phyloP scores from a whole-genome alignment of 2,888 invertebrate genomes.

The Molorchus minor region DNA sequence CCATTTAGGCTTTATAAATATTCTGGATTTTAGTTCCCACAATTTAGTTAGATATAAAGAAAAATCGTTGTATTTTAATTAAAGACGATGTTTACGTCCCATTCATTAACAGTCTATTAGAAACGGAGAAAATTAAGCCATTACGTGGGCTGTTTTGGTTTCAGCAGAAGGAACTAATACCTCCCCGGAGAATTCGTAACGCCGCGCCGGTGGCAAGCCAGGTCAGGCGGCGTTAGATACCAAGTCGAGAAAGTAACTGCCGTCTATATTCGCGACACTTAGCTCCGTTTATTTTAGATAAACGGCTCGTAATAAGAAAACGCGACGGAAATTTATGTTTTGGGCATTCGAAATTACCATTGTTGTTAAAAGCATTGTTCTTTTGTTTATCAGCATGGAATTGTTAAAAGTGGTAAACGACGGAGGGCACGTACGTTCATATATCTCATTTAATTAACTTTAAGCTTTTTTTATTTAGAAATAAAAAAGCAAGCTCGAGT shows the following conservation, averaged over 20 bases:
- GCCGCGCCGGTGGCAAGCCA: constrained; percentile 33
- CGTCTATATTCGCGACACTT: constrained; percentile 41
- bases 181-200: constrained; percentile 43
- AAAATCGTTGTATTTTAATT: constrained; percentile 2
- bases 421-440: no score
- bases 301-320: constrained; percentile 41
- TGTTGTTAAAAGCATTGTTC: constrained; percentile 23
- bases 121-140: constrained; percentile 15
- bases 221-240: constrained; percentile 50
- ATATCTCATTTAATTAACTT: no score
- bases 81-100: background rate
- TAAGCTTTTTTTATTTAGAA: no score
- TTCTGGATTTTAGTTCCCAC: no score
- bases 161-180: constrained; percentile 16
- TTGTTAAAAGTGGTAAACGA: no score
- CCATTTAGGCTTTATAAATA: no score
- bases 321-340: constrained; percentile 35
- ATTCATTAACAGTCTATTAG: constrained; percentile 12
- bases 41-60: background rate
- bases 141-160: constrained; percentile 20
- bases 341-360: constrained; percentile 25
- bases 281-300: constrained; percentile 41
- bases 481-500: no score
- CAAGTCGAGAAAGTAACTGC: constrained; percentile 40
- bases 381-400: no score